Evolutionary conservation across 2,113 vertebrate genomes (phyloP).

Genomic region (Maccullochella peelii): DNA sequence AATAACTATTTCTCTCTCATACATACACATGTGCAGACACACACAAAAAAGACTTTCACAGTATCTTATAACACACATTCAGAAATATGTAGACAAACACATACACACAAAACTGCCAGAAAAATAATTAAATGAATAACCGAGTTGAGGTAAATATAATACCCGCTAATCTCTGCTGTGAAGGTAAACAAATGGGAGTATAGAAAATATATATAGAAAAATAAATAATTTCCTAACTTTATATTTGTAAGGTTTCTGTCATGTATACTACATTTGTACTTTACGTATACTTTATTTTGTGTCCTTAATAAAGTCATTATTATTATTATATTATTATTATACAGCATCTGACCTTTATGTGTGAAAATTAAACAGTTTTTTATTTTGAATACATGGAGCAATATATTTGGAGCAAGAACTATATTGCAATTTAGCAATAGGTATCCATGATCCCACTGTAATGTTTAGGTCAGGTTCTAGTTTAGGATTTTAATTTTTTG

Average conservation of each 20-base stretch:
- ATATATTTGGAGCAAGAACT: not conserved
- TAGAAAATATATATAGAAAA: too few species aligned
- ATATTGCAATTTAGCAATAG: not conserved
- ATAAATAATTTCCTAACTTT: not conserved
- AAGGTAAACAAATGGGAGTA: not conserved
- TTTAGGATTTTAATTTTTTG: not conserved
- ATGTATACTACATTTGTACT: not conserved
- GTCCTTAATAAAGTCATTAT: too few species aligned
- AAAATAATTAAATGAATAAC: slow-evolving; percentile 1
- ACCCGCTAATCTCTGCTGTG: not conserved
- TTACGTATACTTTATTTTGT: not conserved
- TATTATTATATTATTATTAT: not conserved
- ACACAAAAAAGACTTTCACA: slow-evolving; percentile 19
- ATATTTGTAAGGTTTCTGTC: slow-evolving; percentile 3
- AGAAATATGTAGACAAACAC: slow-evolving; percentile 9
- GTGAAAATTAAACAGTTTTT: not conserved
- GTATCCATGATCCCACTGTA: not conserved
- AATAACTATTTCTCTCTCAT: slow-evolving; percentile 64
- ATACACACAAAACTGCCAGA: slow-evolving; percentile 1
- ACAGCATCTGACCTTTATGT: not conserved
- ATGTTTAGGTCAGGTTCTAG: not conserved
- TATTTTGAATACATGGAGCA: not conserved
- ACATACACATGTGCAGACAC: slow-evolving; percentile 39
- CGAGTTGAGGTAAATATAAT: slow-evolving; percentile 9
- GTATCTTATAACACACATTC: slow-evolving; percentile 8